phyloP scores from a whole-genome alignment of 2,888 invertebrate species.

The Oscheius sp. region DNA sequence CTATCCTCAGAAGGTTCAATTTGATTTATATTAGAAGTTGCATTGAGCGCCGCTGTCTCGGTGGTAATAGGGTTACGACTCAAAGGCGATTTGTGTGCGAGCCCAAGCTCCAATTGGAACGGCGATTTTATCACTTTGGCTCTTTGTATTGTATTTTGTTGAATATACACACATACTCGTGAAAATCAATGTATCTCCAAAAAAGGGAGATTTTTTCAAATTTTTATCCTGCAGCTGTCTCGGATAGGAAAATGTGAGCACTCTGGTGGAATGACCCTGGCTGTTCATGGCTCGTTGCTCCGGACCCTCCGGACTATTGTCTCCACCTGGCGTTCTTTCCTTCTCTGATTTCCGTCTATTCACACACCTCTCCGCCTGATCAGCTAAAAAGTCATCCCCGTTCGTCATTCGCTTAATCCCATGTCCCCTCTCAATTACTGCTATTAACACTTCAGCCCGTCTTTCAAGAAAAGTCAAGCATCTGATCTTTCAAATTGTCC shows the following conservation, averaged over 20 bases:
- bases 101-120: constrained; percentile 17
- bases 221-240: not conserved
- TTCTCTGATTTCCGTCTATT: not conserved
- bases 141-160: too few relatives aligned
- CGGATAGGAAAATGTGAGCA: constrained; percentile 23
- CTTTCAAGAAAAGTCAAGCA: not conserved
- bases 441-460: constrained; percentile 26
- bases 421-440: constrained; percentile 10
- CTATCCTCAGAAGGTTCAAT: constrained; percentile 15
- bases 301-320: constrained; percentile 21
- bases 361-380: not conserved
- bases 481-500: constrained; percentile 11
- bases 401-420: constrained; percentile 19
- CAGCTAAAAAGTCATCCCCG: not conserved
- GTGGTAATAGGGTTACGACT: constrained; percentile 37
- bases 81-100: constrained; percentile 36
- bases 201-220: not conserved
- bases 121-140: constrained; percentile 29
- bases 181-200: too few relatives aligned
- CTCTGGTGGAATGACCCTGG: constrained; percentile 27
- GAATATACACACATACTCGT: too few relatives aligned
- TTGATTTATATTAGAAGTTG: constrained; percentile 36
- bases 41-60: constrained; percentile 17
- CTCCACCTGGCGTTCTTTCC: constrained; percentile 19
- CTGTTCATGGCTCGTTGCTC: constrained; percentile 30